Conservation (phyloP, 2,888 invertebrate species). For the Tachina lurida region DNA sequence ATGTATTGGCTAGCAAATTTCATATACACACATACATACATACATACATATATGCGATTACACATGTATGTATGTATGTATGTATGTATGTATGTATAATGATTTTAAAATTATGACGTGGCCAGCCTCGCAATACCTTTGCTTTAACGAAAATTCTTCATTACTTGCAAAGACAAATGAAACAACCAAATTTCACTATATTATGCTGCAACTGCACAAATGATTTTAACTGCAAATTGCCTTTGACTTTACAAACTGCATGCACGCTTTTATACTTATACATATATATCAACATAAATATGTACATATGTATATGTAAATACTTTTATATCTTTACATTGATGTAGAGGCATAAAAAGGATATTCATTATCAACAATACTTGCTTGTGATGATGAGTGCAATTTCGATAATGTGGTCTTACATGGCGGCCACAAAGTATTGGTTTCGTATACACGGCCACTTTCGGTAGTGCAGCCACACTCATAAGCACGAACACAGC, state of each 20-base stretch:
- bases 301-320: not conserved
- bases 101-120: constrained; percentile 68
- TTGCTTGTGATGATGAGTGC: constrained; percentile 66
- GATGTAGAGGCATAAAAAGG: constrained; percentile 48
- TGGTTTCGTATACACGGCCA: constrained; percentile 65
- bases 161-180: constrained; percentile 65
- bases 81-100: constrained; percentile 57
- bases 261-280: not conserved
- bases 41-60: constrained; percentile 24
- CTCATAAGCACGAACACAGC: not conserved
- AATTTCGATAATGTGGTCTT: constrained; percentile 71
- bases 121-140: constrained; percentile 4
- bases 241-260: constrained; percentile 36
- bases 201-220: constrained; percentile 56
- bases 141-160: constrained; percentile 40
- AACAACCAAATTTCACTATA: constrained; percentile 65
- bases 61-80: not conserved
- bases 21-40: not conserved
- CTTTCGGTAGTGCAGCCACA: constrained; percentile 44
- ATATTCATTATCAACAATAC: constrained; percentile 66
- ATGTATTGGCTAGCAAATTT: constrained; percentile 51
- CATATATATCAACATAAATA: not conserved
- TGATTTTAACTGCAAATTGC: constrained; percentile 42
- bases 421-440: constrained; percentile 70
- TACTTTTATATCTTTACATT: constrained; percentile 27